Conservation (phyloP, 2,113 vertebrate genomes). For the Macrotus californicus region DNA sequence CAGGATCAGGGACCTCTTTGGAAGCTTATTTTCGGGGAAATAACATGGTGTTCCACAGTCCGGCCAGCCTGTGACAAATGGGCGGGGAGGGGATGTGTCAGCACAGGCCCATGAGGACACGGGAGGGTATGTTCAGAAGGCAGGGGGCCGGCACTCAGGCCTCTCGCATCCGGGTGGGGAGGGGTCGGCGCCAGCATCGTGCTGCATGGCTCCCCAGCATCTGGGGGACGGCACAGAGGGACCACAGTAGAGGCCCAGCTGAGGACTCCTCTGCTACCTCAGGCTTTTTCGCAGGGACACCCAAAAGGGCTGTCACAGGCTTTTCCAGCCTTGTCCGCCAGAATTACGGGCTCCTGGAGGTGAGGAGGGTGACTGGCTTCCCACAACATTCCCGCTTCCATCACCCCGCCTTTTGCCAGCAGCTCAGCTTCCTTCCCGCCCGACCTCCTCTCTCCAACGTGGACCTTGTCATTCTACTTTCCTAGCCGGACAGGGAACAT, state of each 20-base stretch:
- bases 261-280: neutral
- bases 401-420: neutral
- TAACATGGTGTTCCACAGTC: neutral
- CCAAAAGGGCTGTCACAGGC: neutral
- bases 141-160: neutral
- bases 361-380: neutral
- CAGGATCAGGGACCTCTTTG: neutral
- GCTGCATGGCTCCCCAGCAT: neutral
- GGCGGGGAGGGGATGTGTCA: neutral
- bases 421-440: neutral
- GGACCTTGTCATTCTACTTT: neutral
- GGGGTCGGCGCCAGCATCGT: neutral
- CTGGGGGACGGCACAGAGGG: neutral
- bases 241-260: neutral
- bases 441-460: neutral
- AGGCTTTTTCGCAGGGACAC: neutral
- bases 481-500: neutral
- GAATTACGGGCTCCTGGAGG: neutral
- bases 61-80: neutral
- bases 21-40: neutral
- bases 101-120: neutral
- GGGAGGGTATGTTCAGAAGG: neutral
- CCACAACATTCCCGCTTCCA: accelerated
- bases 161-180: neutral
- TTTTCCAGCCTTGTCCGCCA: neutral